Percentiles rank a stretch among this genome's conserved stretches.
Conservation (phyloP, 2,113 vertebrate genomes). For the Cricetomys ansorgei region DNA sequence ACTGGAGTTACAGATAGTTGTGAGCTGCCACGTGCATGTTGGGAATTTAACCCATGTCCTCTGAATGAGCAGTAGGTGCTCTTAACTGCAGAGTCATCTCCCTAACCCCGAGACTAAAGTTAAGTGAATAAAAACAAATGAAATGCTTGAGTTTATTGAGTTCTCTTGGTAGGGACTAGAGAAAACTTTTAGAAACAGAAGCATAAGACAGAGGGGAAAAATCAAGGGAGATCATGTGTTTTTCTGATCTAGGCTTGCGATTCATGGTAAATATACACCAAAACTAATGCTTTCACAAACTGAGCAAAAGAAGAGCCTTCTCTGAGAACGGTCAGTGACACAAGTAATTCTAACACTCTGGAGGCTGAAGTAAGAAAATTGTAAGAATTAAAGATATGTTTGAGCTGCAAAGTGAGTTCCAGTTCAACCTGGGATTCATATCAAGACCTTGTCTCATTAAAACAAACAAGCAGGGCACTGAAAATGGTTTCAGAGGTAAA, state of each 20-base stretch:
- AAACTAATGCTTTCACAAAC: not conserved
- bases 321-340: not conserved
- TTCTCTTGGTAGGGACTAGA: not conserved
- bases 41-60: too few relatives aligned
- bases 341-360: not conserved
- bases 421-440: not conserved
- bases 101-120: too few relatives aligned
- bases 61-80: too few relatives aligned
- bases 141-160: not conserved
- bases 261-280: not conserved
- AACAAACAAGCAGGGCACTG: not conserved
- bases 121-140: not conserved
- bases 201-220: not conserved
- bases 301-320: not conserved
- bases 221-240: not conserved
- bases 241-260: not conserved
- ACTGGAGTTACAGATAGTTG: too few relatives aligned
- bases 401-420: not conserved
- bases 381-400: not conserved
- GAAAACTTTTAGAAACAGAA: not conserved
- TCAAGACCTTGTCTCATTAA: not conserved
- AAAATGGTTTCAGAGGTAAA: not conserved
- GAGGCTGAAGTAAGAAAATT: not conserved
- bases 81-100: too few relatives aligned
- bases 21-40: too few relatives aligned